A percentile compares a stretch with the other conserved stretches of the same genome.
Conservation (phyloP, 2,797 vertebrate genomes). For the Bucorvus abyssinicus region DNA sequence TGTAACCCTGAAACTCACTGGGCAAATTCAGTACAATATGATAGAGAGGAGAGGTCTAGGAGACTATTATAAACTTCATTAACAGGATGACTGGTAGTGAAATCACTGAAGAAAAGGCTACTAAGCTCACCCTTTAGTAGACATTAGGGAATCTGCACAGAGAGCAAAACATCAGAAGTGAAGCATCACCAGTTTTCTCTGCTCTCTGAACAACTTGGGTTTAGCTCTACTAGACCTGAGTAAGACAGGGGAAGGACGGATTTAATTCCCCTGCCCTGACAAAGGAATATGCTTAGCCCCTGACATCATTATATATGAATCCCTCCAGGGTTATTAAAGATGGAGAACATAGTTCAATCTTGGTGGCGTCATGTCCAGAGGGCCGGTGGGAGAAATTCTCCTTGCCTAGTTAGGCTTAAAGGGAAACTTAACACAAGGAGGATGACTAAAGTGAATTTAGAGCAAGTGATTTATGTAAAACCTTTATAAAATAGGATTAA, state of each 20-base stretch:
- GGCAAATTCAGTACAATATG: background rate
- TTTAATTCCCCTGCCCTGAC: constrained; percentile 14
- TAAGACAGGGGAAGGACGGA: constrained; percentile 19
- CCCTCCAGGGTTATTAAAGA: constrained; percentile 53
- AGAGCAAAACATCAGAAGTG: background rate
- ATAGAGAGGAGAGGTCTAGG: background rate
- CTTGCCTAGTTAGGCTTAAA: constrained; percentile 65
- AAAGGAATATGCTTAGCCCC: constrained; percentile 51
- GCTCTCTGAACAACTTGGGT: constrained; percentile 7
- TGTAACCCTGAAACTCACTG: background rate
- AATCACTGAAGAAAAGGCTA: constrained; percentile 34
- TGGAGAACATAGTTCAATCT: constrained; percentile 46
- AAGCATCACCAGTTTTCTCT: constrained; percentile 7
- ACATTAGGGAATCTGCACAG: background rate
- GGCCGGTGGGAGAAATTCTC: constrained; percentile 64
- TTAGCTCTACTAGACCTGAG: background rate
- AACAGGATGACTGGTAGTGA: background rate
- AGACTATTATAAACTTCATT: constrained; percentile 1
- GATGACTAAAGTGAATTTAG: constrained; percentile 68
- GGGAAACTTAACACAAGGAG: constrained; percentile 49
- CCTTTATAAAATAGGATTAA: constrained; percentile 71
- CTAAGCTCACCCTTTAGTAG: constrained; percentile 34
- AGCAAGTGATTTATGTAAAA: constrained; percentile 62
- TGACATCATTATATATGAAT: constrained; percentile 59
- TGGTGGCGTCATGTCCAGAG: constrained; percentile 67